A percentile compares a stretch with the other conserved stretches of the same genome.
Evolutionary conservation across 2,797 vertebrate species (phyloP).

Genomic region (Parauchenoglanis ngamensis): DNA sequence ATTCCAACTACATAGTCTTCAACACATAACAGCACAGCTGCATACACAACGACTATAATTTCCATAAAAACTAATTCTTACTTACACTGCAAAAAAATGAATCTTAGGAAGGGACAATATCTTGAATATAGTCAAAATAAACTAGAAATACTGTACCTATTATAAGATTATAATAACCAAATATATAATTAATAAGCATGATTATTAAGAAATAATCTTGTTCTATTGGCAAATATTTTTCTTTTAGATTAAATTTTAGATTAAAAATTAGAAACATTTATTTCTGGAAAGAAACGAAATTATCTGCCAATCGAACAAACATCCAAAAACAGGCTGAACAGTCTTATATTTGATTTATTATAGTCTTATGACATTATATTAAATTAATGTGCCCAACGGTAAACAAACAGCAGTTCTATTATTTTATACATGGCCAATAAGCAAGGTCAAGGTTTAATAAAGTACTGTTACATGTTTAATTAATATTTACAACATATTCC

Average conservation of each 20-base stretch:
- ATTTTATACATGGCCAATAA: not conserved
- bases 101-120: not conserved
- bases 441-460: not conserved
- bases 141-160: not conserved
- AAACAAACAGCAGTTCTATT: not conserved
- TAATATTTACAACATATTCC: not conserved
- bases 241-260: too few relatives aligned
- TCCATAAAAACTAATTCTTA: not conserved
- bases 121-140: not conserved
- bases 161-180: not conserved
- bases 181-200: not conserved
- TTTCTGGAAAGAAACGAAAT: not conserved
- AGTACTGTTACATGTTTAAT: not conserved
- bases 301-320: not conserved
- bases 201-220: not conserved
- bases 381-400: slow-evolving; percentile 48
- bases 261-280: not conserved
- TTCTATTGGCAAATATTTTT: not conserved
- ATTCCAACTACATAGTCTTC: not conserved
- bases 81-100: not conserved
- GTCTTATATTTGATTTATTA: not conserved
- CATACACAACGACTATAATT: not conserved
- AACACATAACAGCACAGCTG: not conserved
- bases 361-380: not conserved
- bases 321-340: not conserved